These are phyloP conservation scores for Rattus rattus DNA, from an alignment of 2,113 vertebrate genomes.

Conservation along the genomic window DNA sequence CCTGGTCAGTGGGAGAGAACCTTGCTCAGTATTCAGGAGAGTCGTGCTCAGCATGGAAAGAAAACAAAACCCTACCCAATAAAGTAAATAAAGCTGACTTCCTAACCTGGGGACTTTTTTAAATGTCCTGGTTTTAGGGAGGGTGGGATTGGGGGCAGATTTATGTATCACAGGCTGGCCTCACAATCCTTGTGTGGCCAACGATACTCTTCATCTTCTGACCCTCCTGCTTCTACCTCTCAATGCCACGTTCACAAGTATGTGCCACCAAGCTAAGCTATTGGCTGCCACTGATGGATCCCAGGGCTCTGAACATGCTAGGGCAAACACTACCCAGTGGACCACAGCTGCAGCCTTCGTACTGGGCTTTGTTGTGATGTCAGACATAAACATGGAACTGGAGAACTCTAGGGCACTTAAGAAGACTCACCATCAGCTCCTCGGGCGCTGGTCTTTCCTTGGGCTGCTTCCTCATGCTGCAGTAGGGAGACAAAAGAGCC, in stretches of 20 bases:
- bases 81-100: background rate
- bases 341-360: background rate
- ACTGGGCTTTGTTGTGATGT: background rate
- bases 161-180: background rate
- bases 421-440: constrained; percentile 93
- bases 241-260: background rate
- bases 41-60: too few species aligned
- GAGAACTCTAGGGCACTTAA: background rate
- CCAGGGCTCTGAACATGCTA: background rate
- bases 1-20: background rate
- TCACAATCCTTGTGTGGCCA: background rate
- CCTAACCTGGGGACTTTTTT: background rate
- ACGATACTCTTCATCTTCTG: background rate
- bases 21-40: background rate
- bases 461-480: constrained; percentile 95
- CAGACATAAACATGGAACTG: background rate
- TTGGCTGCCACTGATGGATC: background rate
- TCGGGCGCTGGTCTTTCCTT: constrained; percentile 98
- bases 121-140: background rate
- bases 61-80: background rate
- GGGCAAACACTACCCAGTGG: background rate
- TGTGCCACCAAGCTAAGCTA: background rate
- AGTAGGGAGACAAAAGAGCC: background rate
- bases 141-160: background rate
- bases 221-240: background rate